phyloP scores from a whole-genome alignment of 2,888 invertebrate genomes.

The Conchocele bisecta region DNA sequence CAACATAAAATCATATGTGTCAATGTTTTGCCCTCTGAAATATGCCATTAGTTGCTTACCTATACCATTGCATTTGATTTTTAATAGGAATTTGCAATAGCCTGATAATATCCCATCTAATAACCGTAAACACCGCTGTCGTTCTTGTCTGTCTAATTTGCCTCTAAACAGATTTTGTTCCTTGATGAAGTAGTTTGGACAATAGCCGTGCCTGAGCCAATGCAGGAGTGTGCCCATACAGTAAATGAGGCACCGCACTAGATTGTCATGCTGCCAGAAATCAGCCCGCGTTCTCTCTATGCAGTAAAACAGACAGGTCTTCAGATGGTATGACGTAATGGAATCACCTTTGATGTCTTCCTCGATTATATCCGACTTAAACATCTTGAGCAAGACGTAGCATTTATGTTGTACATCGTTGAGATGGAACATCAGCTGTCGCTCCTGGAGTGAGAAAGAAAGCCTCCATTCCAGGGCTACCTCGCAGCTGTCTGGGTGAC shows the following conservation, averaged over 20 bases:
- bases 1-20: too few species aligned
- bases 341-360: constrained; percentile 1
- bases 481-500: constrained; percentile 16
- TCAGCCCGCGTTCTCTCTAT: constrained; percentile 1
- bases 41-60: too few species aligned
- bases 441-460: constrained; percentile 24
- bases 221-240: neutral
- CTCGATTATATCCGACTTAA: constrained; percentile 22
- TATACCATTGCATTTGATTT: too few species aligned
- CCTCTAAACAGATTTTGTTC: constrained; percentile 27
- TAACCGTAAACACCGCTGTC: too few species aligned
- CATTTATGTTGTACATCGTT: constrained; percentile 21
- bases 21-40: too few species aligned
- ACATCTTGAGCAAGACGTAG: constrained; percentile 23
- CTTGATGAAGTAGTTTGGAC: constrained; percentile 32
- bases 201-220: constrained; percentile 9
- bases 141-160: neutral
- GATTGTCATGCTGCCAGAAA: constrained; percentile 10
- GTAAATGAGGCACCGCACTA: neutral
- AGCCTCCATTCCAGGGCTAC: constrained; percentile 22
- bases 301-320: constrained; percentile 30
- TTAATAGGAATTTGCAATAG: too few species aligned
- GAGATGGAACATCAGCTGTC: constrained; percentile 16
- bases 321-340: constrained; percentile 25
- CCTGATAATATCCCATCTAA: too few species aligned